Evolutionary conservation across 2,797 vertebrate genomes (phyloP).

Genomic region (Telmatherina bonti): DNA sequence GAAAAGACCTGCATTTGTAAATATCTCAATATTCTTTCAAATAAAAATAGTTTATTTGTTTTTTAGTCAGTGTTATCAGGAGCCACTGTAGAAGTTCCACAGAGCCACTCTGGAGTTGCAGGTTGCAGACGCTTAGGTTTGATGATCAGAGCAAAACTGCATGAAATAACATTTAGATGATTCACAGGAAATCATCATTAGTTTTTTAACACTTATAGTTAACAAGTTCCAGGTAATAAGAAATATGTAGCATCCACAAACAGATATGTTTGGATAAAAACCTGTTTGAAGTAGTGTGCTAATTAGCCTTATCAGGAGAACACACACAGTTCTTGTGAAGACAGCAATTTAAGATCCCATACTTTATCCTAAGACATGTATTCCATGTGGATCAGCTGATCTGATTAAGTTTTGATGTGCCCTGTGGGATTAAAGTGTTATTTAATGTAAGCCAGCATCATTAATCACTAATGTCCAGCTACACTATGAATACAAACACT

Average conservation of each 20-base stretch:
- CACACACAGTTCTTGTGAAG: not conserved
- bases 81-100: too few relatives aligned
- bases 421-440: not conserved
- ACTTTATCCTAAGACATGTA: not conserved
- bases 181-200: not conserved
- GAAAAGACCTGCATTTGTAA: too few relatives aligned
- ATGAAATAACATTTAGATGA: constrained; percentile 5
- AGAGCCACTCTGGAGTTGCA: too few relatives aligned
- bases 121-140: not conserved
- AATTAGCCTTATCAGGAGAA: constrained; percentile 9
- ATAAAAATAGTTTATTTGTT: too few relatives aligned
- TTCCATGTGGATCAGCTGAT: not conserved
- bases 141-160: not conserved
- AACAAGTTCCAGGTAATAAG: constrained; percentile 2
- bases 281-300: not conserved
- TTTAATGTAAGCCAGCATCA: constrained; percentile 1
- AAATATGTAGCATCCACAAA: not conserved
- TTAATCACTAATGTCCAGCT: not conserved
- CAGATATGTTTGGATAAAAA: not conserved
- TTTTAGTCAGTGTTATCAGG: too few relatives aligned
- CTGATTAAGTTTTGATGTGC: constrained; percentile 1
- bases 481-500: not conserved
- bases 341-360: not conserved
- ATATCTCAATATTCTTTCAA: too few relatives aligned
- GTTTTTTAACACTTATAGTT: not conserved